Evolutionary conservation across 1,140 invertebrate genomes (phyloP), one percentile per base, ranked within the genome.

Genomic region (Procambarus clarkii): DNA sequence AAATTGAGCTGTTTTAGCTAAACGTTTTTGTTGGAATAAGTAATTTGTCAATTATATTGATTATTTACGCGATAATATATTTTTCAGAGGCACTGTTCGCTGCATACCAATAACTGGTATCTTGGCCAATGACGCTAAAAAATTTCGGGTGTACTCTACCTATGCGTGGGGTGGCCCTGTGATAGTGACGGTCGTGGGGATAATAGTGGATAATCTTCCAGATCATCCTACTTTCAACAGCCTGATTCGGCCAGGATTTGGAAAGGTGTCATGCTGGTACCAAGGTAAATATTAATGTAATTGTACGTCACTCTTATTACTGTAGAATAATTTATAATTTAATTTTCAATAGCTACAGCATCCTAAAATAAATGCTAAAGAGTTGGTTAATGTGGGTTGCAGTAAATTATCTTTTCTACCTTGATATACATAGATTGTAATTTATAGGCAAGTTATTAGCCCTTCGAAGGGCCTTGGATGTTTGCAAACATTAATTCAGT

Each of bases 41-140:
- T 4, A 54, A 9, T 54, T 54, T 54, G 18, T 15, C 60, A 18
- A 64, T 18, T 18, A 1, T 18, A 64, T 18, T 64, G 60, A 54
- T 13, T 54, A 54, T 13, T 54, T 54, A 54, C 4, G 4, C 8
- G 8, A n/a, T 69, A 69, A 69, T 34, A 74, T 44, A 34, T 8
- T 21, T 85, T 85, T 48, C 83, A 85, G 83, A 74, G 34, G 3
- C 34, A 85, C 83, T 44, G 69, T 24, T 5, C 58, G 13, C 8
- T 45, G 64, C 15, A 76, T 85, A n/a, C 83, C 83, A 48, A 54
- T 85, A 64, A 74, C 45, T 21, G 83, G 83, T 9, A 85, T 85
- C 48, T 74, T 85, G n/a, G 71, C 64, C 69, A 85, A n/a, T 74
- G 83, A 74, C 76, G 44, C 69, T 21, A 85, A 76, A 34, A 85